Evolutionary conservation across 2,113 vertebrate species (phyloP).

Genomic region (Gambusia holbrooki): DNA sequence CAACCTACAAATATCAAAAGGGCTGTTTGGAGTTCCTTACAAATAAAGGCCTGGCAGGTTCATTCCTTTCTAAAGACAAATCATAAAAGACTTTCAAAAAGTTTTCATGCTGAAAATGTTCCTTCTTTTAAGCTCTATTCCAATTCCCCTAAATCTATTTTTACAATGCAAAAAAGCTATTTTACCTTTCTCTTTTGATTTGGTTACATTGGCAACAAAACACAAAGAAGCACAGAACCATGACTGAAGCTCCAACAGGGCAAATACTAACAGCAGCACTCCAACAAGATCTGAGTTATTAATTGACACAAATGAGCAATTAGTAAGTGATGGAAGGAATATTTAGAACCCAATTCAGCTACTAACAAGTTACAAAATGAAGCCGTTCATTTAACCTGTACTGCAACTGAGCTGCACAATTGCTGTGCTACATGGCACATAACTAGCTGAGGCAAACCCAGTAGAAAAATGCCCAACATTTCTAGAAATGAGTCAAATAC

Average conservation of each 20-base stretch:
- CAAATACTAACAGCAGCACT: background rate
- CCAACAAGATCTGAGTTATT: background rate
- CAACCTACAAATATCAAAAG: background rate
- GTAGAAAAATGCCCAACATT: too few relatives aligned
- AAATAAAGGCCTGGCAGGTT: background rate
- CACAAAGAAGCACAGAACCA: background rate
- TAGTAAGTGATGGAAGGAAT: too few relatives aligned
- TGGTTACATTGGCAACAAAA: background rate
- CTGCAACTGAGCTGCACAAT: too few relatives aligned
- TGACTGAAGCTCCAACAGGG: background rate
- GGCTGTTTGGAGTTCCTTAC: background rate
- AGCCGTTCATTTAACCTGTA: too few relatives aligned
- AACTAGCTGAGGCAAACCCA: too few relatives aligned
- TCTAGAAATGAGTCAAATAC: too few relatives aligned
- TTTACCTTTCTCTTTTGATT: too few relatives aligned
- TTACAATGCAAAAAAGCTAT: background rate
- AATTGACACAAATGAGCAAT: background rate
- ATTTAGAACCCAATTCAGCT: too few relatives aligned
- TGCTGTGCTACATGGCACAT: too few relatives aligned
- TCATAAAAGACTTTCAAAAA: background rate
- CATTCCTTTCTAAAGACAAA: background rate
- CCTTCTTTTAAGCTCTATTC: background rate
- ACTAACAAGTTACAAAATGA: too few relatives aligned
- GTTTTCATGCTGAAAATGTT: background rate
- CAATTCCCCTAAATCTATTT: background rate